Percentiles rank a stretch among this genome's conserved stretches.
Evolutionary conservation across 1,140 invertebrate species (phyloP).

Genomic region (Bombyx mori): DNA sequence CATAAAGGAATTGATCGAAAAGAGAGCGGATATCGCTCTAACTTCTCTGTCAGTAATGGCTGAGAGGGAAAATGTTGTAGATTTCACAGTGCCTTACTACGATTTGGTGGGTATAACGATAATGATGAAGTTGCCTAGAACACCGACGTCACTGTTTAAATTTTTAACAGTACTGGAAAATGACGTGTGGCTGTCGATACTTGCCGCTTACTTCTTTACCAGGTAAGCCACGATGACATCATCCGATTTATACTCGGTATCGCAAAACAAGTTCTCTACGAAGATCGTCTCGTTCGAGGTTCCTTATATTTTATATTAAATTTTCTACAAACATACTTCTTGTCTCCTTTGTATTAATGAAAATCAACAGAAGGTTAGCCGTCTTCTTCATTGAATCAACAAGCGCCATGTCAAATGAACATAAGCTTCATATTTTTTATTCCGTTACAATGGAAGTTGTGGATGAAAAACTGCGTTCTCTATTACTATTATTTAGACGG

Average conservation of each 20-base stretch:
- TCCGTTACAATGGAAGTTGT: too few relatives aligned
- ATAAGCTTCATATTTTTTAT: too few relatives aligned
- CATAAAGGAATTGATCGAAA: conserved; percentile 91
- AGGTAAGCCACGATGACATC: conserved; percentile 70
- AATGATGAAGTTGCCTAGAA: conserved; percentile 86
- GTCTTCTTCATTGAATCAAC: too few relatives aligned
- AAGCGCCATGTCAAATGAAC: too few relatives aligned
- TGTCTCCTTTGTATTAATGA: too few relatives aligned
- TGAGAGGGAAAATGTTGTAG: conserved; percentile 93
- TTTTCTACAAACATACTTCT: too few relatives aligned
- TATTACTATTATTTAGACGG: conserved; percentile 1
- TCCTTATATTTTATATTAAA: conserved; percentile 6
- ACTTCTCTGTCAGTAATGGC: conserved; percentile 93
- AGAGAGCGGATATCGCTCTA: conserved; percentile 91
- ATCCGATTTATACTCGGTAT: conserved; percentile 4
- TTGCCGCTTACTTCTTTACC: conserved; percentile 95
- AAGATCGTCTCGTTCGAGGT: conserved; percentile 6
- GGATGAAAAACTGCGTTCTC: too few relatives aligned
- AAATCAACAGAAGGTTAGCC: too few relatives aligned
- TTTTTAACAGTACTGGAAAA: conserved; percentile 96
- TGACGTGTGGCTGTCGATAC: conserved; percentile 96
- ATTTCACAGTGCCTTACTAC: conserved; percentile 96
- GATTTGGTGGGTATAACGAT: conserved; percentile 96
- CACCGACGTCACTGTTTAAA: conserved; percentile 92
- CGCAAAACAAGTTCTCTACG: conserved; percentile 15